Percentiles rank a stretch among this genome's conserved stretches.
phyloP scores from a whole-genome alignment of 2,797 vertebrate genomes.

The Enteromius trimaculatus region DNA sequence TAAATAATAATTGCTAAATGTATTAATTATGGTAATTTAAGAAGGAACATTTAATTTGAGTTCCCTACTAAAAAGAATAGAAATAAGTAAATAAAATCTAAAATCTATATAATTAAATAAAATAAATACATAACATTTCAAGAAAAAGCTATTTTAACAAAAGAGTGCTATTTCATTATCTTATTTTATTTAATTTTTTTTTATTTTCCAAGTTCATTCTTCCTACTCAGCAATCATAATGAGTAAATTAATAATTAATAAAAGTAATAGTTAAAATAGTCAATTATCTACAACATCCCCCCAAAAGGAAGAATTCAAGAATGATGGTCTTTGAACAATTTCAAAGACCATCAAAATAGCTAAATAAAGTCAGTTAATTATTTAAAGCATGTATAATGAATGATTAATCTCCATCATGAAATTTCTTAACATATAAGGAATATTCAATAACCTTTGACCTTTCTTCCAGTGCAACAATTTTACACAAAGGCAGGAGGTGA shows the following conservation, averaged over 20 bases:
- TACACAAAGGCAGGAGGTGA: slow-evolving; percentile 45
- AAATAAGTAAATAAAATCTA: neutral
- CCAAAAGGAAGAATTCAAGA: neutral
- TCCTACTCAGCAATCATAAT: neutral
- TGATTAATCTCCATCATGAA: slow-evolving; percentile 13
- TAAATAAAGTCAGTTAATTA: neutral
- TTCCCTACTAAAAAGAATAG: neutral
- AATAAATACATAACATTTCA: neutral
- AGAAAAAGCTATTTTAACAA: neutral
- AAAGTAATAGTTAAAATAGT: neutral
- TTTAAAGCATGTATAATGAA: slow-evolving; percentile 4
- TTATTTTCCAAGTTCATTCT: neutral
- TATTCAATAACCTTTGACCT: slow-evolving; percentile 52
- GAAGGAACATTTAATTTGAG: neutral
- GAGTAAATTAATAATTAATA: neutral
- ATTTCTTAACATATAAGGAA: slow-evolving; percentile 23
- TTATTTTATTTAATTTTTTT: neutral
- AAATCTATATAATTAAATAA: neutral
- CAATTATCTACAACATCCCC: neutral
- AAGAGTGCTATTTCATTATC: neutral
- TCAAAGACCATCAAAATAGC: neutral
- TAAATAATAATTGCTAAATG: neutral
- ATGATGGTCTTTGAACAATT: neutral
- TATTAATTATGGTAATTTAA: neutral
- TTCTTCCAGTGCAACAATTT: slow-evolving; percentile 32